Evolutionary conservation across 2,888 invertebrate genomes (phyloP).

Genomic region (Miltochrista miniata): DNA sequence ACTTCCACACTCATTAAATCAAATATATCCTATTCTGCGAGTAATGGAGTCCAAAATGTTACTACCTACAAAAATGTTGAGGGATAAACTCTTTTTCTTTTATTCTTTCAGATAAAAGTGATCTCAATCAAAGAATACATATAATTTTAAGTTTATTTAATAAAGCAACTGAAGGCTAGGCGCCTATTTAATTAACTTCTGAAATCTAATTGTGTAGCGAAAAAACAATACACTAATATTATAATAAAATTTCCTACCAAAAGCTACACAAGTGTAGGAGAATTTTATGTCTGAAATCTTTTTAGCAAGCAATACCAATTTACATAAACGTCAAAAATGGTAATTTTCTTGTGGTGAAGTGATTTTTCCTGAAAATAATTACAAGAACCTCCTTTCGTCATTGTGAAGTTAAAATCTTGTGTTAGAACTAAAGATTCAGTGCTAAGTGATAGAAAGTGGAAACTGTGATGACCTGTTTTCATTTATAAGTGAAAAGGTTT

Average conservation of each 20-base stretch:
- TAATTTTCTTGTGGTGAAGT: constrained; percentile 47
- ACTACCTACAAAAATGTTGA: not conserved
- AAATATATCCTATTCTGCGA: not conserved
- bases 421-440: constrained; percentile 35
- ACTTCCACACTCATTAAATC: not conserved
- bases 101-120: no score
- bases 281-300: not conserved
- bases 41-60: not conserved
- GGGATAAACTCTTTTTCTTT: no score
- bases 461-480: constrained; percentile 42
- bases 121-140: no score
- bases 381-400: constrained; percentile 37
- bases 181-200: no score
- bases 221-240: no score
- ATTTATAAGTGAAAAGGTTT: constrained; percentile 31
- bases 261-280: not conserved
- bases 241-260: no score
- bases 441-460: constrained; percentile 41
- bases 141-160: no score
- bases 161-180: no score
- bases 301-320: constrained; percentile 17
- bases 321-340: constrained; percentile 64
- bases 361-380: constrained; percentile 40
- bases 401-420: constrained; percentile 39
- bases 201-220: no score